Evolutionary conservation across 2,797 vertebrate genomes (phyloP), one percentile per base, ranked within the genome.

Genomic region (Psittacula echo): DNA sequence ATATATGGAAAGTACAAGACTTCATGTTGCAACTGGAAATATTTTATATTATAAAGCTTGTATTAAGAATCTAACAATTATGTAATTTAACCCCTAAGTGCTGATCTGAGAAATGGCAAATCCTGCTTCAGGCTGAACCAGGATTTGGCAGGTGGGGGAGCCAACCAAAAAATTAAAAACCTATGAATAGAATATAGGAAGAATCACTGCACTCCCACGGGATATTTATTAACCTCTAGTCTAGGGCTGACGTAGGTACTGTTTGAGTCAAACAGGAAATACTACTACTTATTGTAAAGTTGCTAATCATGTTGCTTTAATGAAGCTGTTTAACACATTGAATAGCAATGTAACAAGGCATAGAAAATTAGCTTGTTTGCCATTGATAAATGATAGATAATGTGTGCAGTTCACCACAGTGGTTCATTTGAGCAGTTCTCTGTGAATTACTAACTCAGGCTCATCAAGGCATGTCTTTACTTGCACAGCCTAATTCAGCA

Each of bases 301-400:
- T 93, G 47, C 66, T 91, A 58, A 56, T 73, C 37, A 61, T 7
- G 16, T 34, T 76, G 51, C 78, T 93, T 65, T 91, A 91, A 94
- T 83, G 56, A 71, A 91, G 61, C 51, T 34, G 39, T 60, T 83
- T 66, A 90, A 39, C 85, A 53, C 71, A 82, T 16, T 65, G 74
- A 88, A 93, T 96, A 96, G 80, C 74, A 96, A 93, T 94, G 96
- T 77, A 85, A 47, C 83, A 94, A 85, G 9, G 0, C 91, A 94
- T 5, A 82, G 83, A 86, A 94, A 95, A 95, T 86, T 32, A 93
- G 21, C 67, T 88, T 90, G 77, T 94, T 96, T 96, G 83, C 77
- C 89, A 93, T 61, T 88, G 80, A 94, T 96, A 91, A 91, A 94
- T 95, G 94, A 30, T 15, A 68, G 76, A 75, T 87, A 88, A 94